phyloP scores from a whole-genome alignment of 2,888 invertebrate genomes.

The Copidosoma aretas region DNA sequence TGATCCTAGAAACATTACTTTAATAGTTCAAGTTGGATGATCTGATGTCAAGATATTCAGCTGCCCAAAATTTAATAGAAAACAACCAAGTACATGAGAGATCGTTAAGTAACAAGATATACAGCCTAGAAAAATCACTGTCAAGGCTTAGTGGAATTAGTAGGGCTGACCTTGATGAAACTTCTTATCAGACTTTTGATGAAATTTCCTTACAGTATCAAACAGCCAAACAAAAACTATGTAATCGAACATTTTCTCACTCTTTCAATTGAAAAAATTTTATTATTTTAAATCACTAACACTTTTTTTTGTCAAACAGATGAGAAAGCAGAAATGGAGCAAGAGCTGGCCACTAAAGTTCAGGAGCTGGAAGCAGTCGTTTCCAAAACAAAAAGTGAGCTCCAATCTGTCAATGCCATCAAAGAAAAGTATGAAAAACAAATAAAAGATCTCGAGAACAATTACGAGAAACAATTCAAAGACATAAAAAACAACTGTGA shows the following conservation, averaged over 20 bases:
- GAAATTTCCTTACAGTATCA: slow-evolving; percentile 54
- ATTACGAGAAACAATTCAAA: slow-evolving; percentile 59
- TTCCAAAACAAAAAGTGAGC: slow-evolving; percentile 44
- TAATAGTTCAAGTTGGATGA: slow-evolving; percentile 53
- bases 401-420: slow-evolving; percentile 52
- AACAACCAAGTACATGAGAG: slow-evolving; percentile 53
- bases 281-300: not conserved
- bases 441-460: slow-evolving; percentile 47
- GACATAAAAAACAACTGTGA: slow-evolving; percentile 58
- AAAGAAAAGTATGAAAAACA: slow-evolving; percentile 56
- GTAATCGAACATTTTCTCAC: no score
- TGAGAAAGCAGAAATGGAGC: slow-evolving; percentile 62
- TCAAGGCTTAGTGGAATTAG: slow-evolving; percentile 54
- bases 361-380: slow-evolving; percentile 65
- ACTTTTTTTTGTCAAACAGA: slow-evolving; percentile 40
- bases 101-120: slow-evolving; percentile 48
- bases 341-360: slow-evolving; percentile 64
- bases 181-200: slow-evolving; percentile 57
- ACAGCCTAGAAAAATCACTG: slow-evolving; percentile 53
- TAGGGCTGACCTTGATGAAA: slow-evolving; percentile 53
- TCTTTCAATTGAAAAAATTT: no score
- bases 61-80: slow-evolving; percentile 53
- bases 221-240: slow-evolving; percentile 50
- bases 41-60: slow-evolving; percentile 52
- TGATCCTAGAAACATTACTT: not conserved